These are phyloP conservation scores for Notolepis coatsorum DNA, from an alignment of 2,797 vertebrate species.

Conservation along the genomic window DNA sequence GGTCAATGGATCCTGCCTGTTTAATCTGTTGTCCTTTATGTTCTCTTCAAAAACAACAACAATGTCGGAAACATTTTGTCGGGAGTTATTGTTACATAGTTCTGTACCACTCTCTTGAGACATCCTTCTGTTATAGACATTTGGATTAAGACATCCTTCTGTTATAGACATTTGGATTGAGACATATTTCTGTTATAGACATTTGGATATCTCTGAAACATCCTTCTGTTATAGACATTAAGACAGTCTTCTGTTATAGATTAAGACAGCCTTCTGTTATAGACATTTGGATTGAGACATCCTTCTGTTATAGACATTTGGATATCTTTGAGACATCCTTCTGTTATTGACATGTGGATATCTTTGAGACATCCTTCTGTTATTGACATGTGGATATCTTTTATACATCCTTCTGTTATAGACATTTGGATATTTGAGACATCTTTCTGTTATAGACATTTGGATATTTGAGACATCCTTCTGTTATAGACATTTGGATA, in stretches of 20 bases:
- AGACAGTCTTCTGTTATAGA: too few species aligned
- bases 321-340: conserved; percentile 67
- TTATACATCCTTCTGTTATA: conserved; percentile 74
- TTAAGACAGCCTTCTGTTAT: conserved; percentile 72
- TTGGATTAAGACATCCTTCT: conserved; percentile 71
- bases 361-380: conserved; percentile 73
- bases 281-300: conserved; percentile 67
- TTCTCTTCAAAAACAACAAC: conserved; percentile 60
- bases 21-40: conserved; percentile 66
- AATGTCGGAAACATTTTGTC: conserved; percentile 54
- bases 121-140: conserved; percentile 75
- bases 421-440: conserved; percentile 65
- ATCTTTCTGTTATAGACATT: conserved; percentile 76
- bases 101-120: conserved; percentile 61
- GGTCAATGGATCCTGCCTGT: conserved; percentile 63
- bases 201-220: conserved; percentile 61
- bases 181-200: conserved; percentile 74
- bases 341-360: conserved; percentile 77
- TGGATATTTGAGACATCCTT: conserved; percentile 67
- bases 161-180: conserved; percentile 73
- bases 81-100: conserved; percentile 56
- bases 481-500: conserved; percentile 77
- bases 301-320: conserved; percentile 77
- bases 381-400: conserved; percentile 73
- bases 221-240: conserved; percentile 77